phyloP scores from a whole-genome alignment of 2,888 invertebrate species.

The Asteroscopus sphinx region DNA sequence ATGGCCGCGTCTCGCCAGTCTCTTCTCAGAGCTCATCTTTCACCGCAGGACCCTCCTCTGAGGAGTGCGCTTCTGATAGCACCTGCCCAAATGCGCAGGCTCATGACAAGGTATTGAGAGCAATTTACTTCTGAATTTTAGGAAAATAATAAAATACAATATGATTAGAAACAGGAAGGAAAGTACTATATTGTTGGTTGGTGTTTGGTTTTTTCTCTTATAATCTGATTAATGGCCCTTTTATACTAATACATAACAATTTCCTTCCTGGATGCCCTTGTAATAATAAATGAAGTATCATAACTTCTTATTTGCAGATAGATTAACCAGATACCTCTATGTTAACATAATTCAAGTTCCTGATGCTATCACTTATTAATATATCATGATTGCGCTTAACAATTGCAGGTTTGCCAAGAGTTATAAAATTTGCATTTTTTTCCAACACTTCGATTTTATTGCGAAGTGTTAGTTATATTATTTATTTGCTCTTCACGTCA shows the following conservation, averaged over 20 bases:
- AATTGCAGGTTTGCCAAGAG: conserved; percentile 90
- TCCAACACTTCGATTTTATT: conserved; percentile 78
- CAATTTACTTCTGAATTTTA: conserved; percentile 21
- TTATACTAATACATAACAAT: conserved; percentile 21
- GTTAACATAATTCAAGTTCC: conserved; percentile 61
- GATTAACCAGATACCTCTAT: conserved; percentile 62
- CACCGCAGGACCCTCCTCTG: conserved; percentile 84
- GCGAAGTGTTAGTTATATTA: conserved; percentile 67
- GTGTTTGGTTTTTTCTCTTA: conserved; percentile 13
- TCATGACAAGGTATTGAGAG: conserved; percentile 92
- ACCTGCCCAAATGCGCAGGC: conserved; percentile 77
- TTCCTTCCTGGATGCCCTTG: conserved; percentile 25
- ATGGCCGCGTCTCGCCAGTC: conserved; percentile 91
- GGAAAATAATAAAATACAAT: background rate
- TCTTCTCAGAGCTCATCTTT: conserved; percentile 82
- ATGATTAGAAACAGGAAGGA: conserved; percentile 17
- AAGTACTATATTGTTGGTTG: background rate
- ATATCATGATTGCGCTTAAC: conserved; percentile 83
- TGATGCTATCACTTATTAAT: conserved; percentile 56
- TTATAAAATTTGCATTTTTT: conserved; percentile 89
- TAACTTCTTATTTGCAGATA: conserved; percentile 69
- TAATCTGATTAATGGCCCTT: conserved; percentile 2
- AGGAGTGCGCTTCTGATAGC: conserved; percentile 89
- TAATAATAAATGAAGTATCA: conserved; percentile 20
- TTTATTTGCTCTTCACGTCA: conserved; percentile 72